phyloP scores from a whole-genome alignment of 2,113 vertebrate species.

The Lophura nycthemera region DNA sequence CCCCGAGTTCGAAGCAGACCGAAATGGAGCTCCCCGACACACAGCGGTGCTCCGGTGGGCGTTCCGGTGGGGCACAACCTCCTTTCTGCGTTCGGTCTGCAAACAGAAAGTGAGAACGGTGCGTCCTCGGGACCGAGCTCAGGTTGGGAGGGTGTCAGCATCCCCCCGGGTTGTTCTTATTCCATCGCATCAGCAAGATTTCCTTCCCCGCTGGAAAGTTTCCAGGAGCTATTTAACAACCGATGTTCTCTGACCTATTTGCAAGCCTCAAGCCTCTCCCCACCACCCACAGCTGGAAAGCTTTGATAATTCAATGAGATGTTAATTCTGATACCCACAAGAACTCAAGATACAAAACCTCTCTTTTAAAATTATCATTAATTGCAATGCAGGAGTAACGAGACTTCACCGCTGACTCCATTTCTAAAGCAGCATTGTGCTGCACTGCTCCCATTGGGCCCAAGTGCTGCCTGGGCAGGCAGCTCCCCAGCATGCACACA shows the following conservation, averaged over 20 bases:
- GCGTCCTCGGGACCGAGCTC: fast-evolving
- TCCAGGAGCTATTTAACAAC: constrained; percentile 37
- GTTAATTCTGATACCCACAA: constrained; percentile 51
- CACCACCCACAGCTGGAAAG: constrained; percentile 47
- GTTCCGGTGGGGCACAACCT: background rate
- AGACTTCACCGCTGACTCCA: background rate
- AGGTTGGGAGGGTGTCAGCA: background rate
- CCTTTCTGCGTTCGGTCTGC: background rate
- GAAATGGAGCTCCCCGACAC: fast-evolving
- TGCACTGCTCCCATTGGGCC: background rate
- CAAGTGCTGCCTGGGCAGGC: background rate
- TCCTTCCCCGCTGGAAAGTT: constrained; percentile 44
- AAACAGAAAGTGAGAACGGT: background rate
- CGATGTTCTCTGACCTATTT: constrained; percentile 64
- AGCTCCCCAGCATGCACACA: background rate
- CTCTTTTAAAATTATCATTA: background rate
- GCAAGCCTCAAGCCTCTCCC: constrained; percentile 54
- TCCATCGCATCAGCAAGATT: constrained; percentile 63
- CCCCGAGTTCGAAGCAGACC: background rate
- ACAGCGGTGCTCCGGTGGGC: background rate
- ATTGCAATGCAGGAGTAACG: constrained; percentile 27
- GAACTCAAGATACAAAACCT: background rate
- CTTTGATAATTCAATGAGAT: constrained; percentile 65
- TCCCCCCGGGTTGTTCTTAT: background rate
- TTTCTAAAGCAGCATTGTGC: constrained; percentile 25